Conservation (phyloP, 1,140 invertebrate species). For the Pseudomyrmex dendroicus region DNA sequence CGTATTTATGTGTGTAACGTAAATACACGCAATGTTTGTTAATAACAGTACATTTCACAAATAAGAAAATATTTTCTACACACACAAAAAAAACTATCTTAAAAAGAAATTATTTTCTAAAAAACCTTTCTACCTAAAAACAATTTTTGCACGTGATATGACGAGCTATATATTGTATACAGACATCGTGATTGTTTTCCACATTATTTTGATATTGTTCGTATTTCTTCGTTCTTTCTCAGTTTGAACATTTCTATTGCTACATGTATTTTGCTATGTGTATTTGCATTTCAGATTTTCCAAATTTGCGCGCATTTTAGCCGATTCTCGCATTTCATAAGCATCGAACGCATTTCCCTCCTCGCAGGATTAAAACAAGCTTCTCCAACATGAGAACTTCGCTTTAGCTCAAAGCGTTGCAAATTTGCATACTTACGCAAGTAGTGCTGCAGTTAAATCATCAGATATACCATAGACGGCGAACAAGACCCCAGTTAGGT, state of each 20-base stretch:
- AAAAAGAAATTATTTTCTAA: background rate
- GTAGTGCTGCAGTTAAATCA: constrained; percentile 18
- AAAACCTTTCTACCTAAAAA: background rate
- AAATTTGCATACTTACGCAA: constrained; percentile 38
- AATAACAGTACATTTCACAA: background rate
- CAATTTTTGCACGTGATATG: background rate
- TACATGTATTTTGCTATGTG: background rate
- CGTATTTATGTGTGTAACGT: constrained; percentile 9
- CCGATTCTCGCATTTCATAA: background rate
- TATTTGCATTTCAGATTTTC: background rate
- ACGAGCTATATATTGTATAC: too few species aligned
- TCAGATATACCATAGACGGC: background rate
- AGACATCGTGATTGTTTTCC: background rate
- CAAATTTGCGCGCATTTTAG: background rate
- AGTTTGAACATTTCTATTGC: background rate
- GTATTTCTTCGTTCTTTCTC: background rate
- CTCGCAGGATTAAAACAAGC: background rate
- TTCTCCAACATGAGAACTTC: constrained; percentile 8
- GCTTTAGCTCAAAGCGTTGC: constrained; percentile 13
- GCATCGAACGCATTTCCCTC: background rate
- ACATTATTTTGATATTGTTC: background rate
- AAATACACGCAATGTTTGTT: constrained; percentile 6
- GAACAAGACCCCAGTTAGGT: background rate
- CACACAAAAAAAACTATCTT: too few species aligned
- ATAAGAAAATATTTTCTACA: too few species aligned